phyloP scores from a whole-genome alignment of 2,888 invertebrate species.

The Philereme vetulata region DNA sequence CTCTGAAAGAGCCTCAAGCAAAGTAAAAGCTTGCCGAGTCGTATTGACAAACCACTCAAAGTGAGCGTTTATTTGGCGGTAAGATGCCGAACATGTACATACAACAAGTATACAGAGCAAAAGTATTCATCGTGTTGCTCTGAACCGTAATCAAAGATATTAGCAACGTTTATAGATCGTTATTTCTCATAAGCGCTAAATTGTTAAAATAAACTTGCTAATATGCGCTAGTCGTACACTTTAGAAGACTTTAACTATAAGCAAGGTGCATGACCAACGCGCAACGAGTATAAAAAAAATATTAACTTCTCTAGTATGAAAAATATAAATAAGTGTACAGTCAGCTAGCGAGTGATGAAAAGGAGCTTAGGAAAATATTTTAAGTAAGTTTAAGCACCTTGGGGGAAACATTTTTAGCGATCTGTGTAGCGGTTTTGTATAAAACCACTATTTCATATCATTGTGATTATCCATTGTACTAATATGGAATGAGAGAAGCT shows the following conservation, averaged over 20 bases:
- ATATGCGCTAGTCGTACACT: too few relatives aligned
- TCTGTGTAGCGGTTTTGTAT: conserved; percentile 49
- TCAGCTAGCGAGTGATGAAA: too few relatives aligned
- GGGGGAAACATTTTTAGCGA: conserved; percentile 46
- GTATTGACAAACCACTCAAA: conserved; percentile 70
- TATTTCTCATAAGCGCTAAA: too few relatives aligned
- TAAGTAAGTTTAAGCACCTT: conserved; percentile 29
- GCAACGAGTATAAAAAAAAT: too few relatives aligned
- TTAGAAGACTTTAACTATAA: too few relatives aligned
- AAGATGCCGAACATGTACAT: conserved; percentile 47
- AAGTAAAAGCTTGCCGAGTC: conserved; percentile 60
- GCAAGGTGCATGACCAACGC: too few relatives aligned
- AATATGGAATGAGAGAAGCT: conserved; percentile 30
- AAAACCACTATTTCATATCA: conserved; percentile 44
- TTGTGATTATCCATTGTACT: conserved; percentile 44
- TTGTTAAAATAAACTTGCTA: too few relatives aligned
- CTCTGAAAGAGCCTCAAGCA: conserved; percentile 41
- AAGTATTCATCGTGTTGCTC: not conserved
- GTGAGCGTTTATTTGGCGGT: conserved; percentile 57
- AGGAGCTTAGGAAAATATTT: too few relatives aligned
- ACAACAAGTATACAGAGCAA: conserved; percentile 43
- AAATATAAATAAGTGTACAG: too few relatives aligned
- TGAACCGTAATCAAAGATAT: not conserved
- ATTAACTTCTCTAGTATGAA: too few relatives aligned
- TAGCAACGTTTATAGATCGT: too few relatives aligned